phyloP scores from a whole-genome alignment of 2,797 vertebrate species.

The Pseudochaenichthys georgianus region DNA sequence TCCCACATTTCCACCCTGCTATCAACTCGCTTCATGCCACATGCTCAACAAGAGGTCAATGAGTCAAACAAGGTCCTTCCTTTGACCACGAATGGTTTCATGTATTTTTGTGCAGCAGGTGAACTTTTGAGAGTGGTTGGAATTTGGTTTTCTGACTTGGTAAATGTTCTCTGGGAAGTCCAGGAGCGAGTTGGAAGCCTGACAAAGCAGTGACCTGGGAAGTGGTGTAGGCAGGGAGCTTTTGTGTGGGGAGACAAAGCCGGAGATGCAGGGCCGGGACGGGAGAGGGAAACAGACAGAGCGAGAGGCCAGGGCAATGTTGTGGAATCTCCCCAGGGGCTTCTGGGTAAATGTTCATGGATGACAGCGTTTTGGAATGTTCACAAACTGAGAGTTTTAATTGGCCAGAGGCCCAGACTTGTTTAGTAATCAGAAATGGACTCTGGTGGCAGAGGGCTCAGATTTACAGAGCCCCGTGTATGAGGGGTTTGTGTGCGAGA shows the following conservation, averaged over 20 bases:
- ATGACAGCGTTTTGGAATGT: slow-evolving; percentile 87
- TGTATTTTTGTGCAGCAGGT: slow-evolving; percentile 26
- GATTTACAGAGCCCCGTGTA: slow-evolving; percentile 63
- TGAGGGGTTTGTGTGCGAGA: slow-evolving; percentile 43
- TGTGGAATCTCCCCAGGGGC: slow-evolving; percentile 85
- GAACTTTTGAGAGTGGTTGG: slow-evolving; percentile 32
- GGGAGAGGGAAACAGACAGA: slow-evolving; percentile 69
- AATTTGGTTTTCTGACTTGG: slow-evolving; percentile 69
- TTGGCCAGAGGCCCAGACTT: slow-evolving; percentile 81
- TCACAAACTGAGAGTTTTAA: slow-evolving; percentile 86
- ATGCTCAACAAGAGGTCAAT: slow-evolving; percentile 20
- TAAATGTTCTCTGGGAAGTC: slow-evolving; percentile 68
- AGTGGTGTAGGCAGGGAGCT: slow-evolving; percentile 86
- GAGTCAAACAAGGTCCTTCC: slow-evolving; percentile 8
- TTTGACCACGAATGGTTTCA: background rate
- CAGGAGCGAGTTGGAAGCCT: slow-evolving; percentile 75
- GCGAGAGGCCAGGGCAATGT: slow-evolving; percentile 80
- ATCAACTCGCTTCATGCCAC: slow-evolving; percentile 6
- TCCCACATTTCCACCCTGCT: background rate
- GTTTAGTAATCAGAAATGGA: slow-evolving; percentile 81
- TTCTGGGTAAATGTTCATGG: slow-evolving; percentile 88
- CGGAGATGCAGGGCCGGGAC: slow-evolving; percentile 75
- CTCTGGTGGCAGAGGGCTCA: slow-evolving; percentile 58
- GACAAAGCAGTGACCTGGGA: slow-evolving; percentile 87
- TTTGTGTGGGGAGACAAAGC: slow-evolving; percentile 86